These are phyloP conservation scores for Mesocricetus auratus DNA, from an alignment of 2,113 vertebrate genomes.

Conservation along the genomic window DNA sequence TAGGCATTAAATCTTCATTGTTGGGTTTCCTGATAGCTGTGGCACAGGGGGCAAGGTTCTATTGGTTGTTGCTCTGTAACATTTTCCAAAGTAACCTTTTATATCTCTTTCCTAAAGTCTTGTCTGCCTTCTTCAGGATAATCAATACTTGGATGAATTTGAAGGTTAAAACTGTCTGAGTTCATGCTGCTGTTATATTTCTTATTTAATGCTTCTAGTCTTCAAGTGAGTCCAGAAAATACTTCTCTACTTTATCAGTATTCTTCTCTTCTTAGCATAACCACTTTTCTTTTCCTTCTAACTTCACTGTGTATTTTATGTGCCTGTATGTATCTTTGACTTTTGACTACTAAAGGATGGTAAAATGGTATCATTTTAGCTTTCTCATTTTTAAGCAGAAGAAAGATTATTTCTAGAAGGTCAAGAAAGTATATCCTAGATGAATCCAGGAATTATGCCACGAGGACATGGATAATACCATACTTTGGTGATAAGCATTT, in stretches of 20 bases:
- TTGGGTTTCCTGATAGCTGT: conserved; percentile 12
- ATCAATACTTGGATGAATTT: not conserved
- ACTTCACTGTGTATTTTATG: conserved; percentile 26
- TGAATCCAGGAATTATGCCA: not conserved
- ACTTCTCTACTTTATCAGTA: not conserved
- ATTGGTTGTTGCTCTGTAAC: not conserved
- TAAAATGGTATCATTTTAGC: conserved; percentile 20
- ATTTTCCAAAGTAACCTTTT: conserved; percentile 43
- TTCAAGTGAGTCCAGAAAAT: conserved; percentile 26
- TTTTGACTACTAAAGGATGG: not conserved
- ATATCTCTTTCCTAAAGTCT: not conserved
- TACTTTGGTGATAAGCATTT: conserved; percentile 55
- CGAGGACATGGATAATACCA: not conserved
- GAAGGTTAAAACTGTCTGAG: not conserved
- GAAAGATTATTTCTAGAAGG: conserved; percentile 41
- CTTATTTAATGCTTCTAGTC: conserved; percentile 2
- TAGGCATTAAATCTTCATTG: not conserved
- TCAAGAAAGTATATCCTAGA: conserved; percentile 41
- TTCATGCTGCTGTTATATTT: not conserved
- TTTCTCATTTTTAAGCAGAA: conserved; percentile 47
- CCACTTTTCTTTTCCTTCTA: conserved; percentile 42
- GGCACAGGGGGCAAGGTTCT: not conserved
- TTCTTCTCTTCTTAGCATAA: not conserved
- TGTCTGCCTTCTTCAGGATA: not conserved
- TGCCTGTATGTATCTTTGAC: not conserved